Evolutionary conservation across 2,888 invertebrate genomes (phyloP), one percentile per base, ranked within the genome.

Genomic region (Nipponacmea schrenckii): DNA sequence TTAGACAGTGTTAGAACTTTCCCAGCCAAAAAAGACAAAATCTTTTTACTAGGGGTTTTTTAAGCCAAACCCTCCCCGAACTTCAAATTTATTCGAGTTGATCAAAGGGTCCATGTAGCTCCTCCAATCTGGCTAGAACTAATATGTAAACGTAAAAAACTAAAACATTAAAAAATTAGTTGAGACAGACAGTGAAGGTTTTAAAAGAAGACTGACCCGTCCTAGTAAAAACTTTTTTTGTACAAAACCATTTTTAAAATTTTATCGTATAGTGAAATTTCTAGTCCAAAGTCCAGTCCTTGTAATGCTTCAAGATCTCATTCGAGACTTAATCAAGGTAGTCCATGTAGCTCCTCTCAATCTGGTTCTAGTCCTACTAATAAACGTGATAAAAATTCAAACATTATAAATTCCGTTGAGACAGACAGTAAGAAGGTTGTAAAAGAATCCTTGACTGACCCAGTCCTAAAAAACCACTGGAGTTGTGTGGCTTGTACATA

Each of bases 401-500:
- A 8, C 24, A 24, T 3, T 56, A 24, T 56, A 15, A 56, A 56
- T 5, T 8, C n/a, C 44, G 5, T 24, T 24, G 65, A 65, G 44
- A 10, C 12, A 65, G 17, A 24, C 20, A n/a, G 17, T 1, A 8
- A 20, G 20, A 10, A 39, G n/a, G 5, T 15, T 8, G 15, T 26
- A 0, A 62, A 44, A 31, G 27, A 39, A 69, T 0, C 31, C 12
- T 24, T 44, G 15, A 48, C 45, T 39, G 27, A 26, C 48, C n/a
- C 27, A 24, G 31, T 46, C 31, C 14, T 56, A 44, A 62, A n/a
- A 7, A 63, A 65, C n/a, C 62, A 76, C 50, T 87, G 86, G 86
- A 77, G 75, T 24, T 87, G 87, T 70, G 15, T n/a, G 17, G 70
- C 72, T 5, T 87, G 87, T 73, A 87, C 87, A 1, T 87, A 81